These are phyloP conservation scores for Cryptus viduatorius DNA, from an alignment of 2,888 invertebrate genomes.

Conservation along the genomic window DNA sequence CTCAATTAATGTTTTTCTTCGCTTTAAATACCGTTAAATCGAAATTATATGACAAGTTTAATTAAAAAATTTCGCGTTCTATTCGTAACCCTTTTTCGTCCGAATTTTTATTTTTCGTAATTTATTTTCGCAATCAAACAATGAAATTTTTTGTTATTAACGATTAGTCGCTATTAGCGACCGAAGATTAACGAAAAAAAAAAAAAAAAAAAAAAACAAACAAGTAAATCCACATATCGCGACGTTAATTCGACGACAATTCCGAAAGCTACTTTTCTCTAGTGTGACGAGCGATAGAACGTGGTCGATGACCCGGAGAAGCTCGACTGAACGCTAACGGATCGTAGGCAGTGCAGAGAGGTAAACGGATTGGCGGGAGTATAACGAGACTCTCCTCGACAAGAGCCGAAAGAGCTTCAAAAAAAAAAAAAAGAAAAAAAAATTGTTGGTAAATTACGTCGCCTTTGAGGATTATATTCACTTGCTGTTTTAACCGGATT, in stretches of 20 bases:
- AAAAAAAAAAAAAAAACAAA: not conserved
- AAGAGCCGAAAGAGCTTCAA: conserved; percentile 11
- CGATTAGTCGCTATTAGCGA: not conserved
- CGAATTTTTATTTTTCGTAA: not conserved
- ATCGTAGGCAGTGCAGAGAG: conserved; percentile 48
- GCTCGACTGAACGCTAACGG: conserved; percentile 64
- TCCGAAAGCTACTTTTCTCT: conserved; percentile 1
- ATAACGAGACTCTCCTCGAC: conserved; percentile 50
- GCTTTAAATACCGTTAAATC: too few relatives aligned
- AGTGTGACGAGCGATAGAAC: conserved; percentile 33
- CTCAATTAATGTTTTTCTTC: too few relatives aligned
- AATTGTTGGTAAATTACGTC: conserved; percentile 7
- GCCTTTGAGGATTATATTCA: conserved; percentile 23
- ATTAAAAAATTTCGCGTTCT: not conserved
- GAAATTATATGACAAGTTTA: too few relatives aligned
- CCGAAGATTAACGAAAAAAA: not conserved
- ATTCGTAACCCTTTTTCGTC: not conserved
- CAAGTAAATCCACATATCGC: not conserved
- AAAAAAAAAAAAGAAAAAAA: not conserved
- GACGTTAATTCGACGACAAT: conserved; percentile 23
- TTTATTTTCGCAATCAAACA: too few relatives aligned
- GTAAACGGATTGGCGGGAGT: conserved; percentile 63
- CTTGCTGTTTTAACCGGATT: conserved; percentile 32
- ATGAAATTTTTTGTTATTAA: not conserved
- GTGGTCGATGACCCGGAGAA: conserved; percentile 67